Percentiles rank a stretch among this genome's conserved stretches.
Conservation (phyloP, 2,888 invertebrate genomes). For the Ariolimax columbianus region DNA sequence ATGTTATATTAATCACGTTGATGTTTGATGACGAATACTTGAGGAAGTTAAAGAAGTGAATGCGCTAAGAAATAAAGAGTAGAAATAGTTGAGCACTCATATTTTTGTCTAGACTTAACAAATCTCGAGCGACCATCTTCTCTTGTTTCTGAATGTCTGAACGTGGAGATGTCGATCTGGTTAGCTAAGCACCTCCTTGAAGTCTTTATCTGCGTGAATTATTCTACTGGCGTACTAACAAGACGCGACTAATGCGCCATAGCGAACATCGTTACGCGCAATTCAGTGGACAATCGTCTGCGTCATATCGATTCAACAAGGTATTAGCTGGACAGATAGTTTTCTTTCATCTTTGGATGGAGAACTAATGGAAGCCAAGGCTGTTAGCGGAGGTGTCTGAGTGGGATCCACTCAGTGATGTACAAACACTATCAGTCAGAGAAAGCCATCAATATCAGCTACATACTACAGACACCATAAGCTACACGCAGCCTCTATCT, state of each 20-base stretch:
- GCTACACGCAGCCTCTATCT: background rate
- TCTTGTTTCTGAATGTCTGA: too few species aligned
- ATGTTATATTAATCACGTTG: too few species aligned
- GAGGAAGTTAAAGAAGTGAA: too few species aligned
- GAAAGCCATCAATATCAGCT: too few species aligned
- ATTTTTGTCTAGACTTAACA: too few species aligned
- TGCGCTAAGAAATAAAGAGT: too few species aligned
- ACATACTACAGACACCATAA: too few species aligned
- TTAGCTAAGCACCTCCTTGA: too few species aligned
- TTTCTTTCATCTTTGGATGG: background rate
- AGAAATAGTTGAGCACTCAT: too few species aligned
- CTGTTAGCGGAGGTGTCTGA: background rate
- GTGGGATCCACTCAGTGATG: background rate
- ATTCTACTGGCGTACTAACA: background rate
- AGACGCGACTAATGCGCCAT: background rate
- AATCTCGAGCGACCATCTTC: too few species aligned
- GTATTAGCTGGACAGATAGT: background rate
- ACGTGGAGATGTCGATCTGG: too few species aligned
- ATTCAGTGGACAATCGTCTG: background rate
- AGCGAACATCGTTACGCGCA: background rate
- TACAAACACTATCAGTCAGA: background rate
- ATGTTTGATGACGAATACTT: too few species aligned
- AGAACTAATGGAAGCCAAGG: background rate
- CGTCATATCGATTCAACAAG: background rate
- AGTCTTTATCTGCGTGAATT: background rate